Evolutionary conservation across 2,797 vertebrate species (phyloP).

Genomic region (Lepus townsendii): DNA sequence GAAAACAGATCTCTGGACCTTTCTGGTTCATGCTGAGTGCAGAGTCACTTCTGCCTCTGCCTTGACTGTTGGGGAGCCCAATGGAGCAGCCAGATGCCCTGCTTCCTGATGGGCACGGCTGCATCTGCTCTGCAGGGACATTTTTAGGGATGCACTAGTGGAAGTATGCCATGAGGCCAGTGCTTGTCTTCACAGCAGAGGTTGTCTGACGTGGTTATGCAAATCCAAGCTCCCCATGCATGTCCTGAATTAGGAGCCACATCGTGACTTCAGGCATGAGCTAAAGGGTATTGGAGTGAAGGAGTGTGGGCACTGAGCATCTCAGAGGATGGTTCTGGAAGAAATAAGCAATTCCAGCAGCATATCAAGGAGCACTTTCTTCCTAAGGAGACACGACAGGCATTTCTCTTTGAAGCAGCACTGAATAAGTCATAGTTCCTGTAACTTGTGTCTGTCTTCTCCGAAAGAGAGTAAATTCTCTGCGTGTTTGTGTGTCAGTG

Average conservation of each 20-base stretch:
- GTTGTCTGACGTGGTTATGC: constrained; percentile 1
- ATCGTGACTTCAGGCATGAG: constrained; percentile 37
- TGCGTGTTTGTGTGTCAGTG: background rate
- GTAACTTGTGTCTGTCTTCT: background rate
- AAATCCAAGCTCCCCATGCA: constrained; percentile 60
- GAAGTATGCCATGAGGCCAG: constrained; percentile 19
- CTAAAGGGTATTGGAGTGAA: background rate
- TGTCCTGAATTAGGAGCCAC: constrained; percentile 29
- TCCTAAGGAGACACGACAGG: background rate
- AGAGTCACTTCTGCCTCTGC: constrained; percentile 74
- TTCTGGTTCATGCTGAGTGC: constrained; percentile 71
- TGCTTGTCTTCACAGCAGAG: constrained; percentile 3
- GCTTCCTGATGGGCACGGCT: constrained; percentile 54
- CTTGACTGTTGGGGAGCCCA: constrained; percentile 30
- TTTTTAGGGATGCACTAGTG: constrained; percentile 34
- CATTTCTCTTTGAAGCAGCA: background rate
- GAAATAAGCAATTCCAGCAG: constrained; percentile 50
- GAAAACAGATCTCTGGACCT: constrained; percentile 77
- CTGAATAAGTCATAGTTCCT: background rate
- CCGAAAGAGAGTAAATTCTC: background rate
- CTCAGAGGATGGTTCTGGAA: constrained; percentile 43
- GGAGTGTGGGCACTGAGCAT: background rate
- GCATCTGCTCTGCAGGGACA: background rate
- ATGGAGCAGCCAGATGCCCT: constrained; percentile 59
- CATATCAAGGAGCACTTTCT: constrained; percentile 15